These are phyloP conservation scores for Eupristina koningsbergeri DNA, from an alignment of 1,140 invertebrate species.

Conservation along the genomic window DNA sequence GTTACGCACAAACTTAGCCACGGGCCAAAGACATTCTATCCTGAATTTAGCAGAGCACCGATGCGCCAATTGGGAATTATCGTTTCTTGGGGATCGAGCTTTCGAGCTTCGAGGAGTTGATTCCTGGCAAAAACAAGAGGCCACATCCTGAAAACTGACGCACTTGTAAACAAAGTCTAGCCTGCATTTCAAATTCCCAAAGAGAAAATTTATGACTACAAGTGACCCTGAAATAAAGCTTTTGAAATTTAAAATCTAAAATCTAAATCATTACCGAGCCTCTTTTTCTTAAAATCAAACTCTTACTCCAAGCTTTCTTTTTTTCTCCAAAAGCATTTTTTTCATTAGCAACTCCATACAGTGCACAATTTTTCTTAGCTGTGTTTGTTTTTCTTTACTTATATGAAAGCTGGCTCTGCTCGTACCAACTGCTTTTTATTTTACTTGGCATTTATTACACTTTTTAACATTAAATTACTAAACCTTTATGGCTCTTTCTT, in stretches of 20 bases:
- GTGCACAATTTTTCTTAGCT: not conserved
- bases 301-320: not conserved
- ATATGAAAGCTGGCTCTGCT: not conserved
- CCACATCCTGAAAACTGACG: not conserved
- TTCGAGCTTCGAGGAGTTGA: conserved; percentile 38
- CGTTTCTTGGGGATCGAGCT: conserved; percentile 18
- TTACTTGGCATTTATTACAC: not conserved
- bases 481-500: not conserved
- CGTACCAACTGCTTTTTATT: not conserved
- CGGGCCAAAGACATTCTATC: not conserved
- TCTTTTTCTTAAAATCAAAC: not conserved
- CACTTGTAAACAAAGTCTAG: conserved; percentile 1
- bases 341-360: not conserved
- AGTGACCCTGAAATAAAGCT: conserved; percentile 55
- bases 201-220: conserved; percentile 57
- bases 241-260: too few species aligned
- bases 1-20: not conserved
- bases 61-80: conserved; percentile 48
- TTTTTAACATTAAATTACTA: not conserved
- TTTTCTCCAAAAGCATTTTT: too few species aligned
- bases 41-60: too few species aligned
- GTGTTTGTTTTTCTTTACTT: conserved; percentile 11
- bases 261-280: conserved; percentile 56
- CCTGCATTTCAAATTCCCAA: conserved; percentile 38
- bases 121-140: conserved; percentile 6